These are phyloP conservation scores for Hyles lineata DNA, from an alignment of 2,888 invertebrate genomes.

Conservation along the genomic window DNA sequence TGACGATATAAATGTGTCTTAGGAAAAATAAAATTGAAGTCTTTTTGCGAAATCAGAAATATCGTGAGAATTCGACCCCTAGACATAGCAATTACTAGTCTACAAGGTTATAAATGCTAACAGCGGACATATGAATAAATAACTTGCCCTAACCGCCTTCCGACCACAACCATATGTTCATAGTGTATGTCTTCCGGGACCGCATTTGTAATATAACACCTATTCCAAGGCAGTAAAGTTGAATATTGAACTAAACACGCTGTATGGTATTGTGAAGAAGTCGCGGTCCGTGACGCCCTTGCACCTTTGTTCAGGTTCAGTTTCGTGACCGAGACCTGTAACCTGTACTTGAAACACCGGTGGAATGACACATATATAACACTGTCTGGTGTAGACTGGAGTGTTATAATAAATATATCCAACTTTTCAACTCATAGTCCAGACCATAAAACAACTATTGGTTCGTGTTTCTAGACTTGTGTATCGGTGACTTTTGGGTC, in stretches of 20 bases:
- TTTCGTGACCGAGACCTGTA: slow-evolving; percentile 40
- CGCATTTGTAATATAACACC: not conserved
- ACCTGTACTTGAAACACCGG: not conserved
- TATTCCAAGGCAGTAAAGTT: slow-evolving; percentile 2
- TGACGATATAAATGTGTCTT: no score
- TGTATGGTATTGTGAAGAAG: slow-evolving; percentile 51
- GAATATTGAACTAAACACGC: slow-evolving; percentile 17
- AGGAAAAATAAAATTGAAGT: no score
- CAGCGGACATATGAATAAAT: not conserved
- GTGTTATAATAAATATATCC: no score
- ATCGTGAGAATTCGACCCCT: not conserved
- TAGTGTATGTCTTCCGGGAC: not conserved
- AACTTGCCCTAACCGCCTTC: not conserved
- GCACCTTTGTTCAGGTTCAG: slow-evolving; percentile 58
- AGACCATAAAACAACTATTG: no score
- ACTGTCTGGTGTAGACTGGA: not conserved
- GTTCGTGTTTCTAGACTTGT: no score
- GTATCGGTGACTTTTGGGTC: no score
- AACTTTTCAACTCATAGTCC: no score
- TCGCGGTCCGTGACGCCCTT: slow-evolving; percentile 68
- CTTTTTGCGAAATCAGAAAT: no score
- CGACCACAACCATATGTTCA: not conserved
- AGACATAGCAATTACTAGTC: not conserved
- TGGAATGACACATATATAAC: not conserved
- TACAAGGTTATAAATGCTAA: not conserved